A percentile compares a stretch with the other conserved stretches of the same genome.
Evolutionary conservation across 2,888 invertebrate genomes (phyloP).

Genomic region (Cataglyphis altisquamis): DNA sequence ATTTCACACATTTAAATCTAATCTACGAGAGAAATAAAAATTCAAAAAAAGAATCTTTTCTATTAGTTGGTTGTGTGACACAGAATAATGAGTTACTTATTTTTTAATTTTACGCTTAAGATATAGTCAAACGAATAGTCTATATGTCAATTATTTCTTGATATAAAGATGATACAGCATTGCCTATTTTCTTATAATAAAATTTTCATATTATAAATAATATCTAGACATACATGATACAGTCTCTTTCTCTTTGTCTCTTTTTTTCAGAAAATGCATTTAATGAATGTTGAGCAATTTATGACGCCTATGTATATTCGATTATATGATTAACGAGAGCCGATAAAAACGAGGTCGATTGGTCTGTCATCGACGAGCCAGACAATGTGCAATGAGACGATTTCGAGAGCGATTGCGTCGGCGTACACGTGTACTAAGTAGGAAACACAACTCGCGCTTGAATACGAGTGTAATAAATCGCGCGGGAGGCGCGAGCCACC

Average conservation of each 20-base stretch:
- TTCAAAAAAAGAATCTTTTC: not conserved
- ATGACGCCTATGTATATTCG: not conserved
- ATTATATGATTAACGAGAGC: slow-evolving; percentile 10
- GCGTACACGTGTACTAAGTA: slow-evolving; percentile 48
- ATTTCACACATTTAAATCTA: not conserved
- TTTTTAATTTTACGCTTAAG: not conserved
- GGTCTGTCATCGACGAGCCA: slow-evolving; percentile 38
- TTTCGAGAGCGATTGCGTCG: slow-evolving; percentile 37
- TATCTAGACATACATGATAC: not conserved
- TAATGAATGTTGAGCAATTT: not conserved
- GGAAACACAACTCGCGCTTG: slow-evolving; percentile 60
- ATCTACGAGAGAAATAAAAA: not conserved
- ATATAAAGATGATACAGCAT: not conserved
- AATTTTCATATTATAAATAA: not conserved
- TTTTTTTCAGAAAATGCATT: not conserved
- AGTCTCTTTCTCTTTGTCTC: not conserved
- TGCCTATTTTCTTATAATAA: not conserved
- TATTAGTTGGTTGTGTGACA: not conserved
- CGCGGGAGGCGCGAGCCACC: slow-evolving; percentile 75
- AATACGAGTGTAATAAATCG: slow-evolving; percentile 72
- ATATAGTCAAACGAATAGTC: not conserved
- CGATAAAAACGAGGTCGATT: slow-evolving; percentile 45
- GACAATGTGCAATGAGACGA: slow-evolving; percentile 48
- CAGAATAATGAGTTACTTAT: not conserved
- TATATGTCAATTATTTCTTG: not conserved